phyloP scores from a whole-genome alignment of 1,140 invertebrate genomes.

The Hesperophylax magnus region DNA sequence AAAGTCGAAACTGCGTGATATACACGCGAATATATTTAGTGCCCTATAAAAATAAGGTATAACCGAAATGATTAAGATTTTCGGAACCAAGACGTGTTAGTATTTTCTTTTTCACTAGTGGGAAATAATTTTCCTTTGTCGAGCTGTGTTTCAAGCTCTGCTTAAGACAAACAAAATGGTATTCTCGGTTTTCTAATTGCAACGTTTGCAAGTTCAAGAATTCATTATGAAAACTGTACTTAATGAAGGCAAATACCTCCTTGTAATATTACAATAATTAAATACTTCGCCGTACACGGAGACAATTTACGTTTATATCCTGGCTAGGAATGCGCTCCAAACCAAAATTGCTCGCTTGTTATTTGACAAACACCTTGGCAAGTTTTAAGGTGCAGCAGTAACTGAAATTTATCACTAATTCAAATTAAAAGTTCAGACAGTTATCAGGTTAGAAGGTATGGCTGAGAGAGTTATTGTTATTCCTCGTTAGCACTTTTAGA shows the following conservation, averaged over 20 bases:
- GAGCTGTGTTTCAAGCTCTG: not conserved
- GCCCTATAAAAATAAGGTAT: not conserved
- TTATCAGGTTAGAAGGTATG: no score
- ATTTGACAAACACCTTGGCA: conserved; percentile 2
- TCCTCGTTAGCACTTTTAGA: no score
- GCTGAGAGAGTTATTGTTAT: no score
- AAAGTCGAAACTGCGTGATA: not conserved
- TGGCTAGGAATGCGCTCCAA: not conserved
- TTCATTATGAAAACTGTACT: conserved; percentile 46
- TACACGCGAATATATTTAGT: not conserved
- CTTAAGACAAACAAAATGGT: conserved; percentile 18
- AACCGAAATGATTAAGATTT: not conserved
- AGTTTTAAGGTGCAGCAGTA: not conserved
- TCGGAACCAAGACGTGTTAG: no score
- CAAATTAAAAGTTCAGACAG: no score
- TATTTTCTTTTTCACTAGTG: no score
- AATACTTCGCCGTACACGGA: not conserved
- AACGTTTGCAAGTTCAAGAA: conserved; percentile 55
- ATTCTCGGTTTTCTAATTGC: conserved; percentile 57
- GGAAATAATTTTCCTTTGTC: no score
- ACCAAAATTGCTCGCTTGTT: not conserved
- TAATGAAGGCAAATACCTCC: conserved; percentile 27
- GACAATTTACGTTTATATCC: conserved; percentile 24
- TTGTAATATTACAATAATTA: conserved; percentile 33
- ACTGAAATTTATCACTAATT: no score